Evolutionary conservation across 35 echinoderm and acorn worm genomes (phyloP).

Genomic region (Nesometra sesokonis): DNA sequence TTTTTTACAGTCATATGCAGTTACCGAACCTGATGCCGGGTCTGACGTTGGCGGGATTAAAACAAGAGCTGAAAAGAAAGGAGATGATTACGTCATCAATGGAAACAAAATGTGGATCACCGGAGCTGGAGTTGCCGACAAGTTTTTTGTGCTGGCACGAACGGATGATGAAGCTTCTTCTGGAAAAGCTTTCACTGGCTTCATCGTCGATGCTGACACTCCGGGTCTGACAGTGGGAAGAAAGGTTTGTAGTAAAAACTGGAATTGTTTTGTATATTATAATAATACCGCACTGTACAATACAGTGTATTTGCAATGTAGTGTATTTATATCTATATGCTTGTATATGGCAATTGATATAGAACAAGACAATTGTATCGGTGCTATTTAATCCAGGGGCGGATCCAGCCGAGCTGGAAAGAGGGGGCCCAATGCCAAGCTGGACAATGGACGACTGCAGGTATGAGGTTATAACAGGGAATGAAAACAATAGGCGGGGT

Average conservation of each 20-base stretch:
- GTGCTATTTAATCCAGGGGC: too few relatives aligned
- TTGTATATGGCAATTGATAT: too few relatives aligned
- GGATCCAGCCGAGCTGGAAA: too few relatives aligned
- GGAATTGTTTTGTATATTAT: too few relatives aligned
- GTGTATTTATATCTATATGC: too few relatives aligned
- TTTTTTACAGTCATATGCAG: slow-evolving; percentile 59
- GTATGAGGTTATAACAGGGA: too few relatives aligned
- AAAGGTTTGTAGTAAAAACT: slow-evolving; percentile 38
- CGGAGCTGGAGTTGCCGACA: slow-evolving; percentile 81
- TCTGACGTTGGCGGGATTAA: slow-evolving; percentile 76
- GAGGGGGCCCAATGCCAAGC: too few relatives aligned
- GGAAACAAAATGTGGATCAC: slow-evolving; percentile 99
- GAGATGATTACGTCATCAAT: slow-evolving; percentile 88
- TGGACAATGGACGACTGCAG: too few relatives aligned
- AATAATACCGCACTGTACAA: too few relatives aligned
- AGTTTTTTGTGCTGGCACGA: slow-evolving; percentile 87
- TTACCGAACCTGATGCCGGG: slow-evolving; percentile 86
- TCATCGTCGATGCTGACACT: slow-evolving; percentile 71
- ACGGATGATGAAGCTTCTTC: slow-evolving; percentile 54
- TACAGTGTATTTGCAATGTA: too few relatives aligned
- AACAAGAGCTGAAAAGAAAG: slow-evolving; percentile 81
- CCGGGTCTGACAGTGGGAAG: slow-evolving; percentile 55
- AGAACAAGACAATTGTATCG: too few relatives aligned
- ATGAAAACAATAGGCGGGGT: too few relatives aligned
- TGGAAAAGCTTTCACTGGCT: slow-evolving; percentile 75